These are phyloP conservation scores for Drosophila incognita DNA, from an alignment of 2,888 invertebrate species.

Conservation along the genomic window DNA sequence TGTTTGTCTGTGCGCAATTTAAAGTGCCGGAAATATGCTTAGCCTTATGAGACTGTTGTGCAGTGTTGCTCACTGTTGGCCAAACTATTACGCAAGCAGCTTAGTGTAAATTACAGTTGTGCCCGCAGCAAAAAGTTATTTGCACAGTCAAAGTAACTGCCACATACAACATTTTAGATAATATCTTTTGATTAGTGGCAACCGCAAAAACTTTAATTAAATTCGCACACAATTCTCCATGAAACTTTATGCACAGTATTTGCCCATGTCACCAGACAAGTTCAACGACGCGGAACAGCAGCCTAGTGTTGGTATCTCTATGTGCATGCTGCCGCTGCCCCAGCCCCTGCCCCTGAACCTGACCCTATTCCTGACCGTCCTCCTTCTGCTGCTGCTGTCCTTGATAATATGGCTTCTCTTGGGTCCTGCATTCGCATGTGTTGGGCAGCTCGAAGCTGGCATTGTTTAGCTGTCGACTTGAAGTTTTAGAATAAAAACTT, in stretches of 20 bases:
- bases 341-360: background rate
- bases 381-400: background rate
- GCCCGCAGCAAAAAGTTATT: constrained; percentile 47
- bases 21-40: constrained; percentile 74
- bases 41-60: constrained; percentile 60
- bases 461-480: constrained; percentile 65
- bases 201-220: constrained; percentile 80
- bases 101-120: constrained; percentile 60
- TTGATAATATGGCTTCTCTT: constrained; percentile 5
- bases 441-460: constrained; percentile 41
- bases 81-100: constrained; percentile 36
- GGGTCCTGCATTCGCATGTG: constrained; percentile 56
- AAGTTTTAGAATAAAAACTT: constrained; percentile 67
- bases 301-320: constrained; percentile 27
- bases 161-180: constrained; percentile 66
- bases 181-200: constrained; percentile 81
- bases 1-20: constrained; percentile 62
- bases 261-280: constrained; percentile 78
- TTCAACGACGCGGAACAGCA: constrained; percentile 62
- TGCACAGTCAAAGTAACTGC: constrained; percentile 51
- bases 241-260: constrained; percentile 75
- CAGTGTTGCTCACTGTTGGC: constrained; percentile 18
- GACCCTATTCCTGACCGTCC: background rate
- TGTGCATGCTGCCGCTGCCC: background rate
- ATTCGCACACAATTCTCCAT: constrained; percentile 72